Percentiles rank a stretch among this genome's conserved stretches.
Conservation (phyloP, 2,888 invertebrate species). For the Drosophila stalkeri region DNA sequence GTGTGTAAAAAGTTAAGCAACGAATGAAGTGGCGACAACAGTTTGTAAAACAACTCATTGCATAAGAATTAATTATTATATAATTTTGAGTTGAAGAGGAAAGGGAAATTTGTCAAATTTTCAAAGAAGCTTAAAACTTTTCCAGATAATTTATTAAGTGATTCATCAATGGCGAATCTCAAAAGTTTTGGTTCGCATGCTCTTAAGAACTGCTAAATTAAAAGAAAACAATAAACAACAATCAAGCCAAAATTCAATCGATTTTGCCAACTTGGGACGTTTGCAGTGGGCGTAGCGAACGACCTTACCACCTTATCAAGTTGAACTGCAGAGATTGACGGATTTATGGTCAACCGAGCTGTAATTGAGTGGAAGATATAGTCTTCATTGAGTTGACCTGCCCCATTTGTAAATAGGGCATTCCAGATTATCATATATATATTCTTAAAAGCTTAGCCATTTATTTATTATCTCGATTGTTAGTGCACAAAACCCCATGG, state of each 20-base stretch:
- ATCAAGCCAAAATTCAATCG: background rate
- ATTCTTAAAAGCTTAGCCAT: too few species aligned
- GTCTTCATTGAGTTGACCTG: too few species aligned
- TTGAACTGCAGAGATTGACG: background rate
- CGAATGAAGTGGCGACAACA: background rate
- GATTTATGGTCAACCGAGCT: background rate
- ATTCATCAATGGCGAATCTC: background rate
- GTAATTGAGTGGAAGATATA: background rate
- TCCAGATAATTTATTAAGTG: background rate
- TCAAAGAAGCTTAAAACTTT: conserved; percentile 2
- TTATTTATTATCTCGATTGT: too few species aligned
- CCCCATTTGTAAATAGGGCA: too few species aligned
- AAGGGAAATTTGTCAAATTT: background rate
- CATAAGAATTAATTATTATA: background rate
- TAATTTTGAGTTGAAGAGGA: background rate
- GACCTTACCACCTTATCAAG: background rate
- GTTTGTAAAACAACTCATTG: background rate
- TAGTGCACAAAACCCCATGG: too few species aligned
- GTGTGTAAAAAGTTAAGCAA: background rate
- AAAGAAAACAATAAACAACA: background rate
- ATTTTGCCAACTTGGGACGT: background rate
- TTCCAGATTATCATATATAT: too few species aligned
- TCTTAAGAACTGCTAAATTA: background rate
- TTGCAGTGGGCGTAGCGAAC: background rate
- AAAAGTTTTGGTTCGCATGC: background rate